Percentiles rank a stretch among this genome's conserved stretches.
These are phyloP conservation scores for Pelecanus crispus DNA, from an alignment of 2,113 vertebrate genomes.

Conservation along the genomic window DNA sequence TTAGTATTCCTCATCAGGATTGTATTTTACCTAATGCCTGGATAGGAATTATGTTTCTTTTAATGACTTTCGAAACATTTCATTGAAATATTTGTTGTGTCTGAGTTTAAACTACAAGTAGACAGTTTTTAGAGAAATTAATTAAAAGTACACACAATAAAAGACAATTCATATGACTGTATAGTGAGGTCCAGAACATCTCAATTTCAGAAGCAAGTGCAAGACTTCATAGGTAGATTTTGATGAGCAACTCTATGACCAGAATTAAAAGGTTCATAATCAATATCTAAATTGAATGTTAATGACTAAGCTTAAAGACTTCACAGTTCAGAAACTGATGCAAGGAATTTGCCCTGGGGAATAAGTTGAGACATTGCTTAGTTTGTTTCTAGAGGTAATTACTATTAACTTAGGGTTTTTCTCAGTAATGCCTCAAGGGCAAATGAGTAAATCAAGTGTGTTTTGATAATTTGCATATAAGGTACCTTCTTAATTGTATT, in stretches of 20 bases:
- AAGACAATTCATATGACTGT: neutral
- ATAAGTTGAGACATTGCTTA: neutral
- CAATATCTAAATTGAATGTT: neutral
- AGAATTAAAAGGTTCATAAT: neutral
- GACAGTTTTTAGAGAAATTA: neutral
- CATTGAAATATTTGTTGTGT: neutral
- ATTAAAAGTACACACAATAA: neutral
- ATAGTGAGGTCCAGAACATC: neutral
- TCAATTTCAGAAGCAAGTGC: neutral
- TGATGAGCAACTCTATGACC: neutral
- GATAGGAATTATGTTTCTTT: neutral
- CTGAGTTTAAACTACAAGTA: neutral
- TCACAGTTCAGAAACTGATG: neutral
- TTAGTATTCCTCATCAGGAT: neutral
- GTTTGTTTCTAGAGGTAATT: constrained; percentile 15
- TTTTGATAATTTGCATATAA: constrained; percentile 52
- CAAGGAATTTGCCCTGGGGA: neutral
- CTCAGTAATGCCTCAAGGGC: constrained; percentile 20
- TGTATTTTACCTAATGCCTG: neutral
- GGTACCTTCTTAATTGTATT: constrained; percentile 32
- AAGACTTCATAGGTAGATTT: neutral
- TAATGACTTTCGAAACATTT: neutral
- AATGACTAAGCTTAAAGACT: neutral
- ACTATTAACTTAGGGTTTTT: constrained; percentile 7
- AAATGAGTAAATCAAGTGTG: constrained; percentile 33